Conservation (phyloP, 1,140 invertebrate species). For the Carposina sasakii region DNA sequence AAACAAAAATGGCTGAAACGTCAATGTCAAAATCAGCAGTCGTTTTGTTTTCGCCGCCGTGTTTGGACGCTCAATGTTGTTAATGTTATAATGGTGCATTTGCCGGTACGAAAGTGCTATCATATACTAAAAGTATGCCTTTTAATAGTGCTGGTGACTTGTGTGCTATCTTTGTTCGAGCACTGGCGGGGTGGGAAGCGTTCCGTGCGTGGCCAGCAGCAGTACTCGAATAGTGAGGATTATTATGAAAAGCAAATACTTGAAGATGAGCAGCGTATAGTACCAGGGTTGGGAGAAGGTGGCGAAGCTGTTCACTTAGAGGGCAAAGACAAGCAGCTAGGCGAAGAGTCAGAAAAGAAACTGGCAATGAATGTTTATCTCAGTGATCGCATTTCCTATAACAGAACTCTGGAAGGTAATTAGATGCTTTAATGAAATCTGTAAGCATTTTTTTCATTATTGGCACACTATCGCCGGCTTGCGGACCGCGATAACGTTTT, state of each 20-base stretch:
- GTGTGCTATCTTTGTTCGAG: constrained; percentile 47
- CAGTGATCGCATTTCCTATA: constrained; percentile 58
- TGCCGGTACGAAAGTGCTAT: constrained; percentile 57
- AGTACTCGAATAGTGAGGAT: constrained; percentile 30
- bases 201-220: constrained; percentile 29
- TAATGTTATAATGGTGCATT: constrained; percentile 46
- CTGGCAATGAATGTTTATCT: constrained; percentile 59
- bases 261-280: constrained; percentile 51
- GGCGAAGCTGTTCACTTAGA: constrained; percentile 42
- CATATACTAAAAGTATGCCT: constrained; percentile 44
- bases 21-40: too few relatives aligned
- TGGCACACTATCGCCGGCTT: too few relatives aligned
- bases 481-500: too few relatives aligned
- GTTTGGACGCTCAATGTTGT: too few relatives aligned
- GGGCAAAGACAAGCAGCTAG: constrained; percentile 44
- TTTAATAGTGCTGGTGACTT: constrained; percentile 44
- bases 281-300: constrained; percentile 54
- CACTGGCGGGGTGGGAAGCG: constrained; percentile 54
- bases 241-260: constrained; percentile 48
- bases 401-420: constrained; percentile 55
- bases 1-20: constrained; percentile 33
- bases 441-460: too few relatives aligned
- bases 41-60: too few relatives aligned
- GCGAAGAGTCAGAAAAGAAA: constrained; percentile 55
- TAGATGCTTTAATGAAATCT: too few relatives aligned